phyloP scores from a whole-genome alignment of 1,140 invertebrate genomes.

The Brachystomella parvula region DNA sequence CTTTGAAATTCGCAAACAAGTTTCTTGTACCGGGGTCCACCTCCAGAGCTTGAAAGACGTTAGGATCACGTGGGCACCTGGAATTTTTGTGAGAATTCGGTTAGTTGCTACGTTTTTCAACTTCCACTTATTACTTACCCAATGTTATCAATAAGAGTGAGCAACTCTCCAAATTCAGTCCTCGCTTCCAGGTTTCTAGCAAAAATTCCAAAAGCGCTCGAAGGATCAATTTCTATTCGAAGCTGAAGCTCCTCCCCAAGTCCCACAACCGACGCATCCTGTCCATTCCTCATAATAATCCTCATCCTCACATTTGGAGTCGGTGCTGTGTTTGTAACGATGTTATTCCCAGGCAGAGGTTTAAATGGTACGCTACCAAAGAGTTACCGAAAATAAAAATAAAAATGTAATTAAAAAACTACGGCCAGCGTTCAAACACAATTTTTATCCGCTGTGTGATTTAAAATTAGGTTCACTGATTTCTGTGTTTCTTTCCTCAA shows the following conservation, averaged over 20 bases:
- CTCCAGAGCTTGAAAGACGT: conserved; percentile 47
- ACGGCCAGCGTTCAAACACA: too few relatives aligned
- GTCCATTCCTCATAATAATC: conserved; percentile 45
- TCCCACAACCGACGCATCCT: conserved; percentile 46
- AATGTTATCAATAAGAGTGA: conserved; percentile 48
- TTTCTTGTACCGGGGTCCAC: conserved; percentile 44
- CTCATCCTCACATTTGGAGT: conserved; percentile 49
- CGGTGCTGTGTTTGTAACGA: conserved; percentile 50
- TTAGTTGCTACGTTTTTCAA: neutral
- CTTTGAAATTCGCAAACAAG: conserved; percentile 47
- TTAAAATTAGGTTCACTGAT: neutral
- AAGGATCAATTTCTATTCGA: conserved; percentile 47
- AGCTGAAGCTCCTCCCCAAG: conserved; percentile 48
- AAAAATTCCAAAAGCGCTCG: conserved; percentile 48
- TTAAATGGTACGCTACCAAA: conserved; percentile 41
- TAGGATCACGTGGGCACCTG: conserved; percentile 47
- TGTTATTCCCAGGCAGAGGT: conserved; percentile 40
- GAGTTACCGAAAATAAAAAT: neutral
- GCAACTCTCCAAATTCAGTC: conserved; percentile 48
- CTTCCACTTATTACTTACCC: conserved; percentile 41
- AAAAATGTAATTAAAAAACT: too few relatives aligned
- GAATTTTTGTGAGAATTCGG: neutral
- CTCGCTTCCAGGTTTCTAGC: conserved; percentile 49
- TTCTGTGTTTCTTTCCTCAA: too few relatives aligned
- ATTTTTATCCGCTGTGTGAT: neutral